Evolutionary conservation across 2,888 invertebrate species (phyloP).

Genomic region (Scelioninae gen. 1): DNA sequence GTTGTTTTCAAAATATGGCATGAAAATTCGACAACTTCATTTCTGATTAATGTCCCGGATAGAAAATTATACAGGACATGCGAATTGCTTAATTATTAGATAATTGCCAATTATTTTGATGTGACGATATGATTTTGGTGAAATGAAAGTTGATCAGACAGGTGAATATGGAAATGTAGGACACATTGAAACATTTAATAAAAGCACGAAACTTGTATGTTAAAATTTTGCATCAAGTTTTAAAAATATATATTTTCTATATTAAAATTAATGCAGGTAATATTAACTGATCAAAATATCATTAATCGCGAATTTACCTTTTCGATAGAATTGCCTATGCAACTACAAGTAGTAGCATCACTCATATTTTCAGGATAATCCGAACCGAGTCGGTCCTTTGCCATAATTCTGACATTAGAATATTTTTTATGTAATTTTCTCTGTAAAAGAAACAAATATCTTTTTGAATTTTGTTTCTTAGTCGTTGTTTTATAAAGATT

Average conservation of each 20-base stretch:
- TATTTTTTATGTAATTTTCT: conserved; percentile 57
- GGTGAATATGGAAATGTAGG: too few relatives aligned
- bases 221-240: too few relatives aligned
- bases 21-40: neutral
- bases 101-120: too few relatives aligned
- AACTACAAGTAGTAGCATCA: conserved; percentile 81
- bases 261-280: neutral
- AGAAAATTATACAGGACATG: neutral
- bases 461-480: neutral
- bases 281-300: neutral
- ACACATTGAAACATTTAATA: too few relatives aligned
- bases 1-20: neutral
- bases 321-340: conserved; percentile 79
- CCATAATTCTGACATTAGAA: conserved; percentile 78
- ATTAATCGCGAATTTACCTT: conserved; percentile 74
- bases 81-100: neutral
- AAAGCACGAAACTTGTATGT: too few relatives aligned
- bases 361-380: conserved; percentile 82
- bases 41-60: neutral
- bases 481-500: too few relatives aligned
- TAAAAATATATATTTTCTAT: neutral
- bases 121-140: too few relatives aligned
- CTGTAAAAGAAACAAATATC: conserved; percentile 61
- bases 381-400: conserved; percentile 80
- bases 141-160: too few relatives aligned